Percentiles rank a stretch among this genome's conserved stretches.
Evolutionary conservation across 2,888 invertebrate species (phyloP).

Genomic region (Drosophila helvetica): DNA sequence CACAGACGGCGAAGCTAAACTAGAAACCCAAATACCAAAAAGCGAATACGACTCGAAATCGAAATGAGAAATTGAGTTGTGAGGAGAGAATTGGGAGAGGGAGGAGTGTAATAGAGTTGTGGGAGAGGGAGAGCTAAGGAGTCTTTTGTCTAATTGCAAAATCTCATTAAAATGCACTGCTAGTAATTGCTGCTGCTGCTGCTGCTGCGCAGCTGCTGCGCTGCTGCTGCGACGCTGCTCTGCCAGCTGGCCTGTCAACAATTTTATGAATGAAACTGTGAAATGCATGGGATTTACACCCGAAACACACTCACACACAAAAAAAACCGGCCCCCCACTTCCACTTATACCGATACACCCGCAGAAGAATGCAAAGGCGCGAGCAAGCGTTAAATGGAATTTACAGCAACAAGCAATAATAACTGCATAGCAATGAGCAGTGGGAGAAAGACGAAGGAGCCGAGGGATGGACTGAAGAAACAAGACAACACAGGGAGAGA

Average conservation of each 20-base stretch:
- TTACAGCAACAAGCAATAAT: conserved; percentile 53
- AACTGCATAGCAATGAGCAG: conserved; percentile 25
- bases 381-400: conserved; percentile 59
- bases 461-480: conserved; percentile 10
- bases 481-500: conserved; percentile 4
- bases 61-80: background rate
- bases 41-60: conserved; percentile 43
- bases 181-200: background rate
- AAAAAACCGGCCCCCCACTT: background rate
- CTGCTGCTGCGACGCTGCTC: background rate
- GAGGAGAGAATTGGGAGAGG: background rate
- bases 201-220: background rate
- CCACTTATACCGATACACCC: background rate
- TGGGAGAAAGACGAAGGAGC: background rate
- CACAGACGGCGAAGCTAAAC: conserved; percentile 33
- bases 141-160: conserved; percentile 38
- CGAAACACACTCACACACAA: background rate
- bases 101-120: background rate
- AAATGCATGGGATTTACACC: conserved; percentile 7
- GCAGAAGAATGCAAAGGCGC: conserved; percentile 32
- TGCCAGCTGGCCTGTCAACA: conserved; percentile 49
- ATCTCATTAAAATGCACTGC: conserved; percentile 39
- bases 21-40: conserved; percentile 65
- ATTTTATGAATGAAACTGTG: conserved; percentile 49
- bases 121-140: background rate